Evolutionary conservation across 1,140 invertebrate genomes (phyloP).

Genomic region (Drosophila bocqueti): DNA sequence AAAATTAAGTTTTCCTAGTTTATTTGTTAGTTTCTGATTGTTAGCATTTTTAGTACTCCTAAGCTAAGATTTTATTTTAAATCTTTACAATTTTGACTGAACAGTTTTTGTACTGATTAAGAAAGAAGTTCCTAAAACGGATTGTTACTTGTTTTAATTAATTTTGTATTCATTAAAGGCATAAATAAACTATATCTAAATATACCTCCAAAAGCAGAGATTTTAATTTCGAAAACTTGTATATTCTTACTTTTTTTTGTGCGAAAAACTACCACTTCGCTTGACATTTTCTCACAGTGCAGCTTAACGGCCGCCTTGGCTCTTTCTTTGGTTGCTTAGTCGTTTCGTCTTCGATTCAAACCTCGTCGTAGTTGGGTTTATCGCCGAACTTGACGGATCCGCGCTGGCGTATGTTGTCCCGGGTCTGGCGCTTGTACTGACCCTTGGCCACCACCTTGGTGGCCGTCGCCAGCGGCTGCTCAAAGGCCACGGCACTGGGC

Average conservation of each 20-base stretch:
- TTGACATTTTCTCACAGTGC: background rate
- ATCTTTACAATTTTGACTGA: constrained; percentile 29
- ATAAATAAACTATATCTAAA: background rate
- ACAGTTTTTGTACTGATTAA: constrained; percentile 24
- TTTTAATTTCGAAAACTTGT: background rate
- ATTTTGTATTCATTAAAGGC: background rate
- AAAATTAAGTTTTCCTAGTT: constrained; percentile 23
- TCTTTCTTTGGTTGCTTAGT: constrained; percentile 71
- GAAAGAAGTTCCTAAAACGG: background rate
- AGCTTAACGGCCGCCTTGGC: constrained; percentile 57
- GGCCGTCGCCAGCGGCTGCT: constrained; percentile 44
- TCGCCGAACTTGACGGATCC: constrained; percentile 70
- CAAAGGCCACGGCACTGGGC: constrained; percentile 72
- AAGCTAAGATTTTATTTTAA: constrained; percentile 4
- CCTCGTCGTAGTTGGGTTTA: constrained; percentile 62
- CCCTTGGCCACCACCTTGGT: constrained; percentile 28
- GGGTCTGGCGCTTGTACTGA: constrained; percentile 60
- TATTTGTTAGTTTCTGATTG: constrained; percentile 4
- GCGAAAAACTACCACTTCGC: background rate
- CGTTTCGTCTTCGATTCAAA: constrained; percentile 21
- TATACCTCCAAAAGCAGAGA: rapidly evolving
- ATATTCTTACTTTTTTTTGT: background rate
- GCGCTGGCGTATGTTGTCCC: constrained; percentile 58
- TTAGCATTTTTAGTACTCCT: background rate
- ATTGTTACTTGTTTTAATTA: background rate